A percentile compares a stretch with the other conserved stretches of the same genome.
Evolutionary conservation across 2,888 invertebrate genomes (phyloP).

Genomic region (Eupithecia centaureata): DNA sequence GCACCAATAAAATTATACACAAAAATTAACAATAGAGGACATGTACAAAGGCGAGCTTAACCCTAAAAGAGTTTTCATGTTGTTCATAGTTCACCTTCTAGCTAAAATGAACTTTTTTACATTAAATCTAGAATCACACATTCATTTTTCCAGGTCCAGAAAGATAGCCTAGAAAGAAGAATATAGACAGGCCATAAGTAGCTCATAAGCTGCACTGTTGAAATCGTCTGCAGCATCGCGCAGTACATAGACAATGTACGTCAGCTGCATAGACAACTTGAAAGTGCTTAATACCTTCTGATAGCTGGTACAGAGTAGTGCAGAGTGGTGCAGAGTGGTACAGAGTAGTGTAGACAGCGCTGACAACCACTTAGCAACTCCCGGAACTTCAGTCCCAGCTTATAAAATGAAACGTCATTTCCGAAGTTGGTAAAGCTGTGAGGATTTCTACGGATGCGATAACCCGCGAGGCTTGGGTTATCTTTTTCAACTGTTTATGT

Average conservation of each 20-base stretch:
- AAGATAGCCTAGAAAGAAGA: no score
- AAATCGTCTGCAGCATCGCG: background rate
- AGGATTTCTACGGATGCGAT: background rate
- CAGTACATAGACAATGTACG: background rate
- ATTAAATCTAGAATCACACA: no score
- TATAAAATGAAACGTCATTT: slow-evolving; percentile 22
- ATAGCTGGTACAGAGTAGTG: slow-evolving; percentile 19
- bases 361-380: slow-evolving; percentile 28
- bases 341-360: slow-evolving; percentile 6
- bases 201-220: background rate
- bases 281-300: slow-evolving; percentile 3
- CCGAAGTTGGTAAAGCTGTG: background rate
- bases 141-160: no score
- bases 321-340: slow-evolving; percentile 20
- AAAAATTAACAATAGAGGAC: no score
- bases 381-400: slow-evolving; percentile 13
- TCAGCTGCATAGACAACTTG: background rate
- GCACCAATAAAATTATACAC: no score
- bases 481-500: background rate
- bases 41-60: no score
- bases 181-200: no score
- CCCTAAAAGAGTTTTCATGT: no score
- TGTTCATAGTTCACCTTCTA: no score
- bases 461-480: background rate
- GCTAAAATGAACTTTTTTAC: no score